Percentiles rank a stretch among this genome's conserved stretches.
Evolutionary conservation across 2,888 invertebrate species (phyloP).

Genomic region (Drosophila planitibia): DNA sequence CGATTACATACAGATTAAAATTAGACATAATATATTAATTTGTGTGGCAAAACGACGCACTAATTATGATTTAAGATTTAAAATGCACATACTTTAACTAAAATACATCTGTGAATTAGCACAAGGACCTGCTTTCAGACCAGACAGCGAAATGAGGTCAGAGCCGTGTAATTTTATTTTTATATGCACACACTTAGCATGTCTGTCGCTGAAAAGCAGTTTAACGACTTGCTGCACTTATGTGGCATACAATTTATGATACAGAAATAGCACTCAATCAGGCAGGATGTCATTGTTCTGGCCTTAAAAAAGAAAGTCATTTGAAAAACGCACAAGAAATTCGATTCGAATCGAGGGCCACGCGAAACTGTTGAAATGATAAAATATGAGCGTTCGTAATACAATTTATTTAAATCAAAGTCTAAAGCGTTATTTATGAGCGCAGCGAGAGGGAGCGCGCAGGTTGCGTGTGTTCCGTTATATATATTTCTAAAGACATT

Average conservation of each 20-base stretch:
- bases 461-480: constrained; percentile 40
- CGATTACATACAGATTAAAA: neutral
- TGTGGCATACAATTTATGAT: constrained; percentile 61
- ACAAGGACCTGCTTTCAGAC: neutral
- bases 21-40: neutral
- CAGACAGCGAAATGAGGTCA: constrained; percentile 39
- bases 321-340: constrained; percentile 50
- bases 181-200: constrained; percentile 11
- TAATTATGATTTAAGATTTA: neutral
- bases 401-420: constrained; percentile 85
- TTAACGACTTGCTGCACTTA: constrained; percentile 43
- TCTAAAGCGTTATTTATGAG: constrained; percentile 84
- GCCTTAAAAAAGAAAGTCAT: constrained; percentile 26
- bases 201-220: constrained; percentile 27
- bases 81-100: neutral
- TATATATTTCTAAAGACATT: neutral
- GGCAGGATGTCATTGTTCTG: constrained; percentile 45
- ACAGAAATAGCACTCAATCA: constrained; percentile 64
- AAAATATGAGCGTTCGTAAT: constrained; percentile 79
- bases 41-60: neutral
- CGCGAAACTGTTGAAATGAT: constrained; percentile 73
- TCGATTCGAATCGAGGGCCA: constrained; percentile 62
- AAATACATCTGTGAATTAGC: neutral
- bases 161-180: constrained; percentile 19
- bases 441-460: constrained; percentile 30